A percentile compares a stretch with the other conserved stretches of the same genome.
Evolutionary conservation across 1,140 invertebrate genomes (phyloP).

Genomic region (Monochamus saltuarius): DNA sequence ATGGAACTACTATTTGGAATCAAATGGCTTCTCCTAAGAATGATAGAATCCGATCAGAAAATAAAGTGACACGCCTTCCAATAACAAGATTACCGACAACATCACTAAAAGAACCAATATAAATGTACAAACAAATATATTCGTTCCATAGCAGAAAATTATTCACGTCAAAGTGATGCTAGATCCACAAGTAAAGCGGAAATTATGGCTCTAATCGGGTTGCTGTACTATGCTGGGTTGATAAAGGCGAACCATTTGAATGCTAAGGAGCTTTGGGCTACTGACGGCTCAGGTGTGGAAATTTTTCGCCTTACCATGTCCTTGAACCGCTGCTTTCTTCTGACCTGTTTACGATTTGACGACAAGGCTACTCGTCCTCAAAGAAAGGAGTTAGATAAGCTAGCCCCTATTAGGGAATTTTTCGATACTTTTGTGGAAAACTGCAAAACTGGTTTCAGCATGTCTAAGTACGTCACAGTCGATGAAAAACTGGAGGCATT

Average conservation of each 20-base stretch:
- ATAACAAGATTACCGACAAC: background rate
- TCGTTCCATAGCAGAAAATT: background rate
- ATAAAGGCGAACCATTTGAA: constrained; percentile 34
- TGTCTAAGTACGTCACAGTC: constrained; percentile 46
- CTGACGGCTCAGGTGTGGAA: constrained; percentile 32
- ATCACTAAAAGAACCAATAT: background rate
- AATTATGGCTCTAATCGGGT: constrained; percentile 29
- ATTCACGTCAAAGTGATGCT: too few relatives aligned
- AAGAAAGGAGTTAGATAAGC: constrained; percentile 35
- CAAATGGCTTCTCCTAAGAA: background rate
- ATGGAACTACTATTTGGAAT: constrained; percentile 2
- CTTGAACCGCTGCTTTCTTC: constrained; percentile 43
- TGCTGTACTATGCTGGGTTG: constrained; percentile 36
- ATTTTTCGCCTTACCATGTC: too few relatives aligned
- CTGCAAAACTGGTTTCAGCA: constrained; percentile 46
- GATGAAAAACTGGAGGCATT: constrained; percentile 53
- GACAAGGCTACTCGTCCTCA: constrained; percentile 39
- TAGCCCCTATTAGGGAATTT: constrained; percentile 48
- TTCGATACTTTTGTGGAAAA: constrained; percentile 47
- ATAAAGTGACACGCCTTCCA: constrained; percentile 9
- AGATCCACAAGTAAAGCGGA: constrained; percentile 5
- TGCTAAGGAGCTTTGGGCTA: constrained; percentile 41
- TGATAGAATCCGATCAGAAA: constrained; percentile 2
- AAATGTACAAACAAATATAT: constrained; percentile 5
- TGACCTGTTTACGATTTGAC: constrained; percentile 41